Conservation (phyloP, 2,888 invertebrate species). For the Dysmachus trigonus region DNA sequence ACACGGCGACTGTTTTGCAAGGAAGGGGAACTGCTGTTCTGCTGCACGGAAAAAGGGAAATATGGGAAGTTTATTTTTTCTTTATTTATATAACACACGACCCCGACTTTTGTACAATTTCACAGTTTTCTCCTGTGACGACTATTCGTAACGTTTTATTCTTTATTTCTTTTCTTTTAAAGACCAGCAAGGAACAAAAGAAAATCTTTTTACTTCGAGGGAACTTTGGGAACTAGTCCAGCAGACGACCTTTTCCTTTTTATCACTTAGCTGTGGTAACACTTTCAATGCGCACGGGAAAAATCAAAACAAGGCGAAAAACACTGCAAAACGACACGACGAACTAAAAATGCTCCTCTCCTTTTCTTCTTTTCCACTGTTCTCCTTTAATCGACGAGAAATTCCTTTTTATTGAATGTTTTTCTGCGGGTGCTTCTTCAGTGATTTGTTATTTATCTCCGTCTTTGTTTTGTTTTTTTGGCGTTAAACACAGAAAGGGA, state of each 20-base stretch:
- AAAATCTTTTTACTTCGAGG: neutral
- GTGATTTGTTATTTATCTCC: neutral
- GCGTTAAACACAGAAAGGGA: neutral
- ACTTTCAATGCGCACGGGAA: neutral
- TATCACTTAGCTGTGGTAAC: conserved; percentile 1
- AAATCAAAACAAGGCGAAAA: conserved; percentile 2
- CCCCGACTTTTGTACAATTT: neutral
- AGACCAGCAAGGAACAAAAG: neutral
- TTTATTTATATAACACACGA: neutral
- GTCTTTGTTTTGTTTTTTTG: neutral
- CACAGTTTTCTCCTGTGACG: neutral
- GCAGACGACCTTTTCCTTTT: neutral
- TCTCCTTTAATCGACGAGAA: neutral
- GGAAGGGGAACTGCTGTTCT: neutral
- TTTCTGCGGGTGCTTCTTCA: neutral
- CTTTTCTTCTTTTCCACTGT: neutral
- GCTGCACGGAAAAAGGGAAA: neutral
- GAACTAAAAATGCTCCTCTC: neutral
- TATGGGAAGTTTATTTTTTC: neutral
- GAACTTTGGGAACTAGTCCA: neutral
- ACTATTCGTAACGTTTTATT: neutral
- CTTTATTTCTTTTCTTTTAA: neutral
- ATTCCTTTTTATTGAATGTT: neutral
- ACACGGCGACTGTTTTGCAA: conserved; percentile 48
- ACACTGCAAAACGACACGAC: neutral